Percentiles rank a stretch among this genome's conserved stretches.
phyloP scores from a whole-genome alignment of 2,113 vertebrate genomes.

The Hippocampus barbouri region DNA sequence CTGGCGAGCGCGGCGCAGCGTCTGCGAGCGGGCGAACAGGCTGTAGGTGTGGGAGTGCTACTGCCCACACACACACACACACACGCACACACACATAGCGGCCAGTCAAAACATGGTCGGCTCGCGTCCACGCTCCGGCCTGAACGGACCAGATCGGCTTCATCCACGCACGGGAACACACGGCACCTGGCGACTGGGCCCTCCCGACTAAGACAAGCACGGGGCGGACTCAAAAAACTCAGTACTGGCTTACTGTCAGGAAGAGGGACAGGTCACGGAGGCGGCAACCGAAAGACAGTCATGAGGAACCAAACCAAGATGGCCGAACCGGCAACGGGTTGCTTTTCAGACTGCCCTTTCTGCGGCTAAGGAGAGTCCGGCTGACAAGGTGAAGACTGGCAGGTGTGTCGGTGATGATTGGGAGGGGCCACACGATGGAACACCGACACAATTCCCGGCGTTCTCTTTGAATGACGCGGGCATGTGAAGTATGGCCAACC shows the following conservation, averaged over 20 bases:
- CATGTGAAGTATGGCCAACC: conserved; percentile 39
- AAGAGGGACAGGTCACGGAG: no score
- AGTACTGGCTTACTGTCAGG: no score
- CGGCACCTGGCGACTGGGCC: conserved; percentile 53
- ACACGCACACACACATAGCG: not conserved
- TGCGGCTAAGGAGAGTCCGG: no score
- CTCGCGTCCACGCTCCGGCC: conserved; percentile 31
- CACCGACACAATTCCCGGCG: not conserved
- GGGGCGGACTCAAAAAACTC: no score
- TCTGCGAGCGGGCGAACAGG: conserved; percentile 60
- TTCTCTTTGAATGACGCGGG: conserved; percentile 50
- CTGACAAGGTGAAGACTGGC: no score
- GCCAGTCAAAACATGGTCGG: conserved; percentile 49
- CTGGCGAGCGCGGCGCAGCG: conserved; percentile 45
- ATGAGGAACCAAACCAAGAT: no score
- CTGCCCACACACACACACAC: conserved; percentile 23
- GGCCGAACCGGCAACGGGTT: no score
- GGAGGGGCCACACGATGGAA: no score
- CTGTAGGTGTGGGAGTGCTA: conserved; percentile 57
- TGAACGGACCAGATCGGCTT: conserved; percentile 61
- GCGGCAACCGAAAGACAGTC: no score
- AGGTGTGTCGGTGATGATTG: no score
- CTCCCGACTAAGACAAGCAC: not conserved
- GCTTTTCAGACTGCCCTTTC: no score
- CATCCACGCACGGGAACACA: conserved; percentile 47